phyloP scores from a whole-genome alignment of 2,113 vertebrate species.

The Enhydra lutris region DNA sequence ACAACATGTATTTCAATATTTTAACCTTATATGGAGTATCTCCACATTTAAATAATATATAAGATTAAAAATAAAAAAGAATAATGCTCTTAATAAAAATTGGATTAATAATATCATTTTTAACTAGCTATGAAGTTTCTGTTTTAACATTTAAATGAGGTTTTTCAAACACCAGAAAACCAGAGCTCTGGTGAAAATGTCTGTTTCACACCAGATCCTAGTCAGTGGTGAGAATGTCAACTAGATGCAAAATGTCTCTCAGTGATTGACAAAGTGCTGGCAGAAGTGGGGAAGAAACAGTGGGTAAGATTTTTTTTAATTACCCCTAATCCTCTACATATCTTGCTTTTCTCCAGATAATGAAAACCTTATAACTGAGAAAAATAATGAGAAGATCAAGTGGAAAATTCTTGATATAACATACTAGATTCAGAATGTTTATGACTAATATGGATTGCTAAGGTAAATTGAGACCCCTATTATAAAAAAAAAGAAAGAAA shows the following conservation, averaged over 20 bases:
- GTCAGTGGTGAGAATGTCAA: background rate
- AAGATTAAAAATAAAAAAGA: conserved; percentile 42
- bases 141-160: background rate
- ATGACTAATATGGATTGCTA: background rate
- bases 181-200: background rate
- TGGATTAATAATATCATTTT: background rate
- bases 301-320: background rate
- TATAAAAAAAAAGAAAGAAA: background rate
- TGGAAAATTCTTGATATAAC: background rate
- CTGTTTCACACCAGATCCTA: background rate
- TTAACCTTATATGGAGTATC: background rate
- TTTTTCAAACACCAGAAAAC: background rate
- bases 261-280: background rate
- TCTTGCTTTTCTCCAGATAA: background rate
- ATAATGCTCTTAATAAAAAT: conserved; percentile 40
- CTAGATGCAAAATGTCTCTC: background rate
- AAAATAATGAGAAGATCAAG: background rate
- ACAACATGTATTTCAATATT: conserved; percentile 26
- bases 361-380: background rate
- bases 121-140: conserved; percentile 6
- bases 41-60: conserved; percentile 52
- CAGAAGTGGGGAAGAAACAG: background rate
- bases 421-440: background rate
- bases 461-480: background rate
- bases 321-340: background rate